These are phyloP conservation scores for Aphodius sticticus DNA, from an alignment of 2,888 invertebrate genomes.

Conservation along the genomic window DNA sequence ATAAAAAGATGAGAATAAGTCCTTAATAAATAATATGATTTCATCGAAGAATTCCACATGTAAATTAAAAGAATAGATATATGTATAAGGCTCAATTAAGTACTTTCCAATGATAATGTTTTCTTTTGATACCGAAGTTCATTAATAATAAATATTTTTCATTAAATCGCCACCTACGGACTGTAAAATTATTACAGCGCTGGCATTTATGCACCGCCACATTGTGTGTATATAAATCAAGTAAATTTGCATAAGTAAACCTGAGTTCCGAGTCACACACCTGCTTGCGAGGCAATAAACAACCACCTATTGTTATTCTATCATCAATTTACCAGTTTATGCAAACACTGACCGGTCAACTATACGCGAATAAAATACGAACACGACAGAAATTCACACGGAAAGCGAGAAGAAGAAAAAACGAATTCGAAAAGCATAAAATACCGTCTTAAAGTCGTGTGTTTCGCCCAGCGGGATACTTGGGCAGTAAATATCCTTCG, in stretches of 20 bases:
- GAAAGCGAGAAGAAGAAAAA: not conserved
- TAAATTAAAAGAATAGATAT: not conserved
- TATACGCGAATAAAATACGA: not conserved
- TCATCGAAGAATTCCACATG: not conserved
- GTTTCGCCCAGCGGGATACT: not conserved
- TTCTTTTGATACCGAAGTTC: not conserved
- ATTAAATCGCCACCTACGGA: not conserved
- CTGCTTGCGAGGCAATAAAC: not conserved
- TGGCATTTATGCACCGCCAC: not conserved
- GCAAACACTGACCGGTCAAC: not conserved
- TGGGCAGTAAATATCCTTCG: slow-evolving; percentile 10
- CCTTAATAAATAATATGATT: too few species aligned
- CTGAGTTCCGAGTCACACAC: not conserved
- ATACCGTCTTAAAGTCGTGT: not conserved
- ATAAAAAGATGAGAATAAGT: too few species aligned
- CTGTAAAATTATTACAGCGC: not conserved
- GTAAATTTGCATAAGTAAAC: not conserved
- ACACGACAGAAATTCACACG: not conserved
- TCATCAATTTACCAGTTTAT: not conserved
- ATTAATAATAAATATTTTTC: not conserved
- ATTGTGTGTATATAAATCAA: not conserved
- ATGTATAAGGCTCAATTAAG: not conserved
- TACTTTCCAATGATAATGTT: not conserved
- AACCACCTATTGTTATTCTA: slow-evolving; percentile 4
- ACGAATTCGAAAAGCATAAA: not conserved